These are phyloP conservation scores for Myotis daubentonii DNA, from an alignment of 2,797 vertebrate genomes.

Conservation along the genomic window DNA sequence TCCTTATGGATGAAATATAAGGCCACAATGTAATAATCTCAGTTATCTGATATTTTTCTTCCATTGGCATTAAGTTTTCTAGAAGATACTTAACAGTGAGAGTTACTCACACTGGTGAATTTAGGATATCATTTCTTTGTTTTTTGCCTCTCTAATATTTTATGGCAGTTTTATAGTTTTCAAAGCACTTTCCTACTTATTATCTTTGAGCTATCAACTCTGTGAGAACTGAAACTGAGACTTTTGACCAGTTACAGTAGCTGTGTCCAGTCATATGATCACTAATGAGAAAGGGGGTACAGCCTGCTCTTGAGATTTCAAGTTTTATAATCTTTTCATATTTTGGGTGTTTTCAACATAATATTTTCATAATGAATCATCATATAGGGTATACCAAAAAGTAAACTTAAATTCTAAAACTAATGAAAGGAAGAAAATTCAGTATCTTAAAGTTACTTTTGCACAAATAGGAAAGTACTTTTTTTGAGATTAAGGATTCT, in stretches of 20 bases:
- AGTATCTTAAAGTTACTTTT: constrained; percentile 22
- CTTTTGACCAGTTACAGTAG: neutral
- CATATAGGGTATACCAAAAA: neutral
- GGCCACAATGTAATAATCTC: neutral
- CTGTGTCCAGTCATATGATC: neutral
- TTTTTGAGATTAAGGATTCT: neutral
- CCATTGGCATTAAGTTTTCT: neutral
- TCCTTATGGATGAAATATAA: neutral
- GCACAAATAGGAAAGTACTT: neutral
- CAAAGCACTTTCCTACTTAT: neutral
- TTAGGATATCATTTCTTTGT: neutral
- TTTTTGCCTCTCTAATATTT: neutral
- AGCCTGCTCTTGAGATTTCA: neutral
- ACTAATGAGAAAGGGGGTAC: neutral
- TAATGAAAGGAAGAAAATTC: constrained; percentile 7
- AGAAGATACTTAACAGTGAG: neutral
- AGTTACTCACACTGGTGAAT: neutral
- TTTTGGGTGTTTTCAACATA: neutral
- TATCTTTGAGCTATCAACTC: neutral
- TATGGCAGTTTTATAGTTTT: constrained; percentile 9
- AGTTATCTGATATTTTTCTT: constrained; percentile 3
- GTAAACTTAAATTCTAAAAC: neutral
- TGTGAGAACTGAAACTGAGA: neutral
- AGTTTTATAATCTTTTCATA: constrained; percentile 8
- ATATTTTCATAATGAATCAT: neutral